These are phyloP conservation scores for Bagarius yarrelli DNA, from an alignment of 2,113 vertebrate genomes.

Conservation along the genomic window DNA sequence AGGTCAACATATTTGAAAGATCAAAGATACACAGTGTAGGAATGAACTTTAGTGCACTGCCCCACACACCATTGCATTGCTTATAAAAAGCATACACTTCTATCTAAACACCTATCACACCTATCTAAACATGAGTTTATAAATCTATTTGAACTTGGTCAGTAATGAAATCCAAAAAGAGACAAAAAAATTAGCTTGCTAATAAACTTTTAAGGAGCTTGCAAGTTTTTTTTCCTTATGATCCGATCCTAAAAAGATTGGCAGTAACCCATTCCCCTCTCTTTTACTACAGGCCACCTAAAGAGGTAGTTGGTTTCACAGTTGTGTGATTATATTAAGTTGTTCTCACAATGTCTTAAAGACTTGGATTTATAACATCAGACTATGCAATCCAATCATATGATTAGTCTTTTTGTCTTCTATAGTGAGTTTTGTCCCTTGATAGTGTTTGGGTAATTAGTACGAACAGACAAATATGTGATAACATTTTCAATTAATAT, in stretches of 20 bases:
- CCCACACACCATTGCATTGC: neutral
- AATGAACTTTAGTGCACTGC: neutral
- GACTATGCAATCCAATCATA: slow-evolving; percentile 55
- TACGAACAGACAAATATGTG: neutral
- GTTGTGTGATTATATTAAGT: neutral
- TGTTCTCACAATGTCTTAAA: slow-evolving; percentile 8
- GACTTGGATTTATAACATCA: slow-evolving; percentile 15
- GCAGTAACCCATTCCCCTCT: neutral
- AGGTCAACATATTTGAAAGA: neutral
- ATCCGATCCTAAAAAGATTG: neutral
- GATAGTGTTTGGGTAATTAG: neutral
- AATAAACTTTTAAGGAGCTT: neutral
- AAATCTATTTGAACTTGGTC: neutral
- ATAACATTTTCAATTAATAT: too few relatives aligned
- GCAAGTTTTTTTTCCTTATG: neutral
- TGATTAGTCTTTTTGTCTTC: slow-evolving; percentile 37
- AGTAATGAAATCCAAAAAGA: neutral
- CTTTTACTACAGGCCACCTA: neutral
- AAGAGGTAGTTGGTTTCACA: neutral
- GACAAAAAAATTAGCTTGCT: neutral
- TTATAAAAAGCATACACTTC: neutral
- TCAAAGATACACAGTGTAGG: neutral
- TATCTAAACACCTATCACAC: neutral
- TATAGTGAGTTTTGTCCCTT: slow-evolving; percentile 45
- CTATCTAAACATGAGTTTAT: neutral